These are phyloP conservation scores for Pseudomyrmex gracilis DNA, from an alignment of 1,140 invertebrate species.

Conservation along the genomic window DNA sequence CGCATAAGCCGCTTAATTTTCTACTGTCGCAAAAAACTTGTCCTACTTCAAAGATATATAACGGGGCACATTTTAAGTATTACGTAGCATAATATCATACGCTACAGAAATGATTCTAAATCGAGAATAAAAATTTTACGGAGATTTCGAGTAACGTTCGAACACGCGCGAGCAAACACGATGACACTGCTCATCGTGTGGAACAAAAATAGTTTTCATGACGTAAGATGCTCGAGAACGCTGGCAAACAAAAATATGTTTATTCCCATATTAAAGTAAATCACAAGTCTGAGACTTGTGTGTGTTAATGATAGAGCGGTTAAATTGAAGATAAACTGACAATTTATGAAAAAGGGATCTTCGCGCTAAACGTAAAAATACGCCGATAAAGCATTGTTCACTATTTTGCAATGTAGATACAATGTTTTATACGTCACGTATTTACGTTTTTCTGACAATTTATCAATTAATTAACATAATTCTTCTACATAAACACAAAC, in stretches of 20 bases:
- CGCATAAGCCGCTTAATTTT: background rate
- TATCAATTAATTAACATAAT: background rate
- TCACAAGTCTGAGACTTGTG: too few species aligned
- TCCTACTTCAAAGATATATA: constrained; percentile 9
- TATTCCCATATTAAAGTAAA: constrained; percentile 22
- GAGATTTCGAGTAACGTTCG: background rate
- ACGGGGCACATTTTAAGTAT: background rate
- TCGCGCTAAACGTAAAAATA: background rate
- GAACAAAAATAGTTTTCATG: constrained; percentile 26
- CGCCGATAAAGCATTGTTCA: background rate
- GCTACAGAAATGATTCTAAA: constrained; percentile 2
- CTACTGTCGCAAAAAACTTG: background rate
- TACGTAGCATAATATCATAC: background rate
- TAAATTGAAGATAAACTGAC: background rate
- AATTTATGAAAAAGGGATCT: constrained; percentile 8
- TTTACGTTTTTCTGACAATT: background rate
- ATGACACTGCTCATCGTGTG: constrained; percentile 1
- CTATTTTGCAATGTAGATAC: constrained; percentile 22
- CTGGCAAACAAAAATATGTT: background rate
- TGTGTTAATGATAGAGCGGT: background rate
- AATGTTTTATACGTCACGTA: background rate
- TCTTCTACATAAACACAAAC: constrained; percentile 4
- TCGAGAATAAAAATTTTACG: background rate
- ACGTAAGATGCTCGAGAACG: background rate
- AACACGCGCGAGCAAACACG: background rate